phyloP scores from a whole-genome alignment of 2,888 invertebrate species.

The Notodonta ziczac region DNA sequence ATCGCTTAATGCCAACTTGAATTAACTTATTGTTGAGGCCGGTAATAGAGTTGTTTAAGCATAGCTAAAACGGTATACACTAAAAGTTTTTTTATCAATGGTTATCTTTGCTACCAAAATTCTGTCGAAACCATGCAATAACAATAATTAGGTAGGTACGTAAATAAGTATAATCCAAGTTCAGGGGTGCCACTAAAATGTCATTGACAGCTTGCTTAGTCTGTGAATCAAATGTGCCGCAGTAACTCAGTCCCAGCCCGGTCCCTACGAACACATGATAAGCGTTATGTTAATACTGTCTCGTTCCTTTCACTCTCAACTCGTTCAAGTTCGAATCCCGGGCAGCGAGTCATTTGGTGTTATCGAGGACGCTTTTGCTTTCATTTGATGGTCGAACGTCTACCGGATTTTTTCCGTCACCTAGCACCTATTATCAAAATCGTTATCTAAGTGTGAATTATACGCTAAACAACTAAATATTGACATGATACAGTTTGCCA shows the following conservation, averaged over 20 bases:
- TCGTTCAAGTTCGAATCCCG: constrained; percentile 67
- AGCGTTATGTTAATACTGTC: constrained; percentile 48
- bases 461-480: constrained; percentile 5
- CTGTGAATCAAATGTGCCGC: neutral
- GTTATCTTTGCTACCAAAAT: too few relatives aligned
- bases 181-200: neutral
- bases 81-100: too few relatives aligned
- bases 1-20: constrained; percentile 5
- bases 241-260: neutral
- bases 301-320: constrained; percentile 74
- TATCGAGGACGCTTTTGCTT: constrained; percentile 74
- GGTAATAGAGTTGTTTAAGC: constrained; percentile 4
- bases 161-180: neutral
- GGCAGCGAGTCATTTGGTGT: constrained; percentile 65
- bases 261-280: constrained; percentile 21
- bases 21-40: constrained; percentile 12
- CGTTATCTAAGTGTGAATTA: constrained; percentile 24
- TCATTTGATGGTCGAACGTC: constrained; percentile 55
- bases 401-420: constrained; percentile 32
- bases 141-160: too few relatives aligned
- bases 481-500: neutral
- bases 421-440: constrained; percentile 19
- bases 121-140: too few relatives aligned
- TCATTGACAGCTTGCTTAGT: neutral
- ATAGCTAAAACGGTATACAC: too few relatives aligned